Base-by-base conservation (phyloP, 2,113 vertebrate genomes). In the Podarcis muralis region DNA sequence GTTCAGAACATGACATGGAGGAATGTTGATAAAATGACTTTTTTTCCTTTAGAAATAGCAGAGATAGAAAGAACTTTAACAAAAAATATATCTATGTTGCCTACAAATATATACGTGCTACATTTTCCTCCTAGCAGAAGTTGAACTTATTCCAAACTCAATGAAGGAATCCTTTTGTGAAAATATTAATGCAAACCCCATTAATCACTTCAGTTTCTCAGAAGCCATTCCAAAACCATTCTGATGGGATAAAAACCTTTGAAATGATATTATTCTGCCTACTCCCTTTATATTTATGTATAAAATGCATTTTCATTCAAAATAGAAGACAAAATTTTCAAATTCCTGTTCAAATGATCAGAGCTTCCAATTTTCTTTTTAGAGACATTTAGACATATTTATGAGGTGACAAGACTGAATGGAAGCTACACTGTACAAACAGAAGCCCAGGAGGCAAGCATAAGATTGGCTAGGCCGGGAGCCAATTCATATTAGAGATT, bases 401-500 rank as follows among this genome's bases (percentile, higher is more conserved):
- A 37, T 32, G 22, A 20, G 16, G 20, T 37, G 57, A 22, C 32
- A 82, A 62, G 15, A 23, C 23, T 66, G 20, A 23, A 37, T 37
- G 11, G 62, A 65, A 88, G 27, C 43, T 68, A 32, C 88, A 25
- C 43, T 59, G 68, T 40, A 72, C 15, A 71, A 84, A 72, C 7
- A 74, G 40, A 74, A 84, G 62, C 37, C 4, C 1, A 72, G 15
- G 18, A 57, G 20, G 69, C 8, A 68, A 72, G 16, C 59, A 57
- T 35, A 84, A 72, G 74, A 72, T 57, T 4, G 43, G 2, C 0
- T 32, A 92, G 84, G 53, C 88, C 87, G 87, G 59, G 81, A 82
- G 80, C 18, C 43, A 37, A 78, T 89, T 89, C 84, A 83, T 80
- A 2, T 65, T 91, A 85, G 88, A 88, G 84, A 94, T 90, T 62